Conservation (phyloP, 2,888 invertebrate species). For the Tiliacea aurago region DNA sequence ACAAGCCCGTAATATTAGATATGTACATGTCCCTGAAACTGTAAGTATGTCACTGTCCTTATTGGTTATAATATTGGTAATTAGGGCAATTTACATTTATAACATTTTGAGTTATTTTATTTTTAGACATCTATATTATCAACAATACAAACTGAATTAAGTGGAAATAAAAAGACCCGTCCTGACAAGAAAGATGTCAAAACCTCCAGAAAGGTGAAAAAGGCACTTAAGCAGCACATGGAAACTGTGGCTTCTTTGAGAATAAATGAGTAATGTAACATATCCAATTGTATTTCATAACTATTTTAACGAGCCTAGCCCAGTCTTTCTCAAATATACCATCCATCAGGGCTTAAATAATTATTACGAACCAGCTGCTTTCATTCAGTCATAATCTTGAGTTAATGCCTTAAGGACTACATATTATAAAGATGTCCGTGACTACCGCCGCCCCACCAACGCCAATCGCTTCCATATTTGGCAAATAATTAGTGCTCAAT, state of each 20-base stretch:
- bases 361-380: background rate
- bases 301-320: background rate
- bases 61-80: background rate
- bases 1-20: conserved; percentile 92
- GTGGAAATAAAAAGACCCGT: conserved; percentile 67
- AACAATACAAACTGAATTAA: conserved; percentile 86
- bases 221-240: conserved; percentile 88
- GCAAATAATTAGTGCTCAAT: no score
- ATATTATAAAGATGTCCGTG: no score
- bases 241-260: conserved; percentile 84
- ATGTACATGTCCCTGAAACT: conserved; percentile 92
- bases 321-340: background rate
- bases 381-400: background rate
- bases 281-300: background rate
- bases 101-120: conserved; percentile 36
- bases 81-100: background rate
- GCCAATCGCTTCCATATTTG: no score
- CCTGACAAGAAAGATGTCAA: conserved; percentile 70
- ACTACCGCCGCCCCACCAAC: no score
- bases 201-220: conserved; percentile 88
- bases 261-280: conserved; percentile 42
- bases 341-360: background rate
- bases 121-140: conserved; percentile 88
- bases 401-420: no score
- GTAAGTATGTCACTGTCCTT: conserved; percentile 74